Percentiles rank a stretch among this genome's conserved stretches.
Conservation (phyloP, 1,140 invertebrate species). For the Drosophila bocqueti region DNA sequence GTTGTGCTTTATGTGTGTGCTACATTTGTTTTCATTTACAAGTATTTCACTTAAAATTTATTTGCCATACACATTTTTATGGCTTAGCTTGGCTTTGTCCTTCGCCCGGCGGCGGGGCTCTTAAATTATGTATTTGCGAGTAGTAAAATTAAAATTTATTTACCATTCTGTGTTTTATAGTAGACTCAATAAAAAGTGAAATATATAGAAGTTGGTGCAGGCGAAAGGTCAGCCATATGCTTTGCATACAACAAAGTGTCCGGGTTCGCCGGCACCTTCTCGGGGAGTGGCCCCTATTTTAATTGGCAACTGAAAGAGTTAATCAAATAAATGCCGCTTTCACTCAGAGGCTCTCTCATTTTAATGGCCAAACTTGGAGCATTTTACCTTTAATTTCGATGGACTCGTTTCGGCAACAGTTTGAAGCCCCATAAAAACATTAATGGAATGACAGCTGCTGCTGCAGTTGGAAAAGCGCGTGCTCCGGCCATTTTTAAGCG, state of each 20-base stretch:
- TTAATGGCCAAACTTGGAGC: constrained; percentile 60
- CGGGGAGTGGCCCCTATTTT: constrained; percentile 26
- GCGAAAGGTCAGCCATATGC: constrained; percentile 38
- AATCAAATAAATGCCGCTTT: constrained; percentile 67
- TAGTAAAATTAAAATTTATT: constrained; percentile 79
- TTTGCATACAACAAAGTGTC: constrained; percentile 26
- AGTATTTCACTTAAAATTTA: constrained; percentile 83
- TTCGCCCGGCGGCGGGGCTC: constrained; percentile 17
- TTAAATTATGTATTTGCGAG: constrained; percentile 71
- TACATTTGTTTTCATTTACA: constrained; percentile 83
- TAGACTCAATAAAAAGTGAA: constrained; percentile 50
- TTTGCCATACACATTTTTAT: constrained; percentile 78
- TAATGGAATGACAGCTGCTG: constrained; percentile 61
- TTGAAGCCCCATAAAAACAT: constrained; percentile 71
- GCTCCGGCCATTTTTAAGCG: constrained; percentile 59
- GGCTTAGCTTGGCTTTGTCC: constrained; percentile 68
- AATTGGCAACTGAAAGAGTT: constrained; percentile 74
- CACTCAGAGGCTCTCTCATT: constrained; percentile 25
- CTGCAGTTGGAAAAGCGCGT: constrained; percentile 31
- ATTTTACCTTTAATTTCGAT: constrained; percentile 70
- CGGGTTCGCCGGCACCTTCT: background rate
- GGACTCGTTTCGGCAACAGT: constrained; percentile 63
- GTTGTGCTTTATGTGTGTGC: constrained; percentile 48
- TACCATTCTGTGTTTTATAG: constrained; percentile 58
- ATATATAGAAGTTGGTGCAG: constrained; percentile 11